Evolutionary conservation across 23 tunicate genomes (phyloP), one percentile per base, ranked within the genome.

Genomic region (Trididemnum miniatum): DNA sequence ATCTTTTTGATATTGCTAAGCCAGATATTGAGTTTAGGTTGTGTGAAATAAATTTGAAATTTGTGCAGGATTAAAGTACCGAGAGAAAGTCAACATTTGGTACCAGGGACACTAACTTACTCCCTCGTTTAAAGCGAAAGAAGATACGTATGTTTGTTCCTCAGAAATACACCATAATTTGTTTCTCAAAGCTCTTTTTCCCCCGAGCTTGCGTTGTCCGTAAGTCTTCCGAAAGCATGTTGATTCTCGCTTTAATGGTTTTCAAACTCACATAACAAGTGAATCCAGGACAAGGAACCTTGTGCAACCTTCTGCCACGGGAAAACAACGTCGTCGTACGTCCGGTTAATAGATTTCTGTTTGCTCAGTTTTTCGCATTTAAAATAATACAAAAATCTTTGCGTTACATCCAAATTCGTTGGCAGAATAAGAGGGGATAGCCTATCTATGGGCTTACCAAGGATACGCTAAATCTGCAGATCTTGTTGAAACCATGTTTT

Each of bases 231-330:
- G 25, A 62, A 62, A 62, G 67, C 5, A 12, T 62, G 67, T 22
- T 62, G 26, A 62, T 22, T n/a, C 67, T 62, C 4, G 26, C 67
- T 31, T 5, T 69, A 9, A 34, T 33, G 5, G 75, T 69, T 28
- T 28, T 69, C 75, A 34, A 69, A 31, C 39, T 32, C 39, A 31
- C 37, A 31, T 34, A 69, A 34, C 39, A 31, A 5, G 26, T n/a
- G n/a, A n/a, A n/a, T n/a, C n/a, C n/a, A n/a, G n/a, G n/a, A n/a
- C n/a, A n/a, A n/a, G n/a, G n/a, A n/a, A n/a, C n/a, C n/a, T n/a
- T n/a, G n/a, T n/a, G n/a, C n/a, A 15, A 69, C 75, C 75, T 69
- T 69, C 31, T 69, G 29, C 75, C 75, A 32, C 37, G 31, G 29
- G n/a, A 69, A n/a, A 31, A 69, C 37, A 69, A 69, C 75, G 12